These are phyloP conservation scores for Eulemur macaco DNA, from an alignment of 2,113 vertebrate genomes.

Conservation along the genomic window DNA sequence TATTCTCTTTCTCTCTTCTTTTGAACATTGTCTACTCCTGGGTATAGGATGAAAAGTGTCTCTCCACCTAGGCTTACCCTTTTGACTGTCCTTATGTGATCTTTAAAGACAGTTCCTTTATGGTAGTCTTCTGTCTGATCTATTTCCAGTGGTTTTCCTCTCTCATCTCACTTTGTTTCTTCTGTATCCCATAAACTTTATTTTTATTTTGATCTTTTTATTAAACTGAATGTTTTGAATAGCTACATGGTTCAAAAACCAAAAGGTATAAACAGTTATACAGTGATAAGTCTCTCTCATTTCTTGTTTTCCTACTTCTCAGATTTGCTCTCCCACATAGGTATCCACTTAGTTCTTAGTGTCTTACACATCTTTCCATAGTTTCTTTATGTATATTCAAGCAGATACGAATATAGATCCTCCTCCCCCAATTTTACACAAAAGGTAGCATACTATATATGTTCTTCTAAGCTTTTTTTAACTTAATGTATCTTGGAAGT, in stretches of 20 bases:
- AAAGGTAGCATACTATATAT: not conserved
- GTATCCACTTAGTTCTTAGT: not conserved
- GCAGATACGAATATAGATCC: not conserved
- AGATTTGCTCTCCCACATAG: not conserved
- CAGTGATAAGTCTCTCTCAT: not conserved
- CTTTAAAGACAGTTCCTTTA: not conserved
- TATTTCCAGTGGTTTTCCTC: not conserved
- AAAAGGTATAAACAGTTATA: not conserved
- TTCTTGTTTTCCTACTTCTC: not conserved
- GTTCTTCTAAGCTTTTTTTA: not conserved
- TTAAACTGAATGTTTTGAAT: conserved; percentile 42
- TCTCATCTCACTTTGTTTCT: not conserved
- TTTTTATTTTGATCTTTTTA: conserved; percentile 22
- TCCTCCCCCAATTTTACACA: not conserved
- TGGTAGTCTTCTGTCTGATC: not conserved
- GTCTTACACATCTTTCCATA: not conserved
- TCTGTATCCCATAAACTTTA: not conserved
- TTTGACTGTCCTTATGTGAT: not conserved
- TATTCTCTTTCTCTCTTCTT: not conserved
- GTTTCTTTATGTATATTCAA: not conserved
- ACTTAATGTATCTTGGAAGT: not conserved
- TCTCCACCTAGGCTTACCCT: not conserved
- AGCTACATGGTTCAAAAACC: not conserved
- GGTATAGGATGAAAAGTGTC: not conserved
- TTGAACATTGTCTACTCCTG: not conserved